Evolutionary conservation across 2,888 invertebrate species (phyloP), one percentile per base, ranked within the genome.

Genomic region (Chirona hameri): DNA sequence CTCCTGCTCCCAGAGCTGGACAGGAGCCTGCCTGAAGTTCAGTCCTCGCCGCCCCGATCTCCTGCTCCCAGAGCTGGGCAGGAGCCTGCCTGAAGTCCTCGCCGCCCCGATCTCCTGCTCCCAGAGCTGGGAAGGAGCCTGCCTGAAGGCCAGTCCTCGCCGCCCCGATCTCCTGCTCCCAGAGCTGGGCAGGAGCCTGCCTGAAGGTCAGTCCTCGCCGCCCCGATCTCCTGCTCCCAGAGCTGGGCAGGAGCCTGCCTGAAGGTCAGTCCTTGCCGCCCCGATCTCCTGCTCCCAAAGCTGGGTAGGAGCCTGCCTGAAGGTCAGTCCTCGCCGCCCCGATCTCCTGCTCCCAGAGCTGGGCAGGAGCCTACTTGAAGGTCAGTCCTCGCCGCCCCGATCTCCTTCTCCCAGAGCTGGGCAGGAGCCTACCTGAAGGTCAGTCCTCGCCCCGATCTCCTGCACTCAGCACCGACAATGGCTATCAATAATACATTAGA

Each of bases 1-100:
- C n/a, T n/a, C n/a, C n/a, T n/a, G n/a, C n/a, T 93, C 88, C 93
- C 93, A 0, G 93, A 93, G 87, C 91, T 91, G 82, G 93, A 93
- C 81, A 91, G 91, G 84, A 92, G 93, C 87, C 91, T 93, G 84
- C 89, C 92, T 82, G 92, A 92, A 86, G 84, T 87, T 87, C 85
- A 80, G 83, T 52, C 15, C 55, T 15, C n/a, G n/a, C n/a, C 82
- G 82, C 24, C 81, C 83, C 39, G 83, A 39, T 39, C n/a, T n/a
- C n/a, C n/a, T n/a, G n/a, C n/a, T 93, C 88, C 93, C 93, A 0
- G 93, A 93, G 87, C 91, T 91, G 82, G 93, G 93, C 81, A 91
- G 91, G 84, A 92, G 93, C 87, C 91, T 93, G 84, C 89, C 92
- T 82, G 92, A 92, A 86, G 84, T 52, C 15, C 55, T 15, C n/a